Base-by-base conservation (phyloP, 2,113 vertebrate species). In the Meles meles region DNA sequence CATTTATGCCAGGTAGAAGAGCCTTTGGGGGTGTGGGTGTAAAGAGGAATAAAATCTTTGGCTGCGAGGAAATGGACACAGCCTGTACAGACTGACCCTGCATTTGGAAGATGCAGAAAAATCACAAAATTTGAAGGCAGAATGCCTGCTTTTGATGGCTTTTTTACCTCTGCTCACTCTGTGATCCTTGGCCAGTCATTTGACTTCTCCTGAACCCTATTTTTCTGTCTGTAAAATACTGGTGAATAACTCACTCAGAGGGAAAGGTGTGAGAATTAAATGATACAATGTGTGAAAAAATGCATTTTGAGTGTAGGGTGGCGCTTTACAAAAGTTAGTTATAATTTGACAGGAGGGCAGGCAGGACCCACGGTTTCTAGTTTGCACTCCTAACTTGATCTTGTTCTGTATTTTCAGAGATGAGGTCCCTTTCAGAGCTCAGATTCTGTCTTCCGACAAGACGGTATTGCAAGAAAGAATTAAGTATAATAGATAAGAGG, bases 191-290 rank as follows among this genome's bases (percentile, higher is more conserved):
- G 25, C 12, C 6, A 76, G 39, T 83, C 85, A 67, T 34, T 91
- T 93, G 39, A 76, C 23, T 90, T 80, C 4, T 27, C 20, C 59
- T 71, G 42, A 61, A 49, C 3, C 23, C 27, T 44, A 6, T 52
- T 85, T 93, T 61, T 29, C 77, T 88, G 27, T 31, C 39, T 83
- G 61, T 57, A 67, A 88, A 69, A 65, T 42, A 65, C 13, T 80
- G 71, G 31, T 37, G 57, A 83, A 95, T 29, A 88, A 89, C 42
- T 55, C 85, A 88, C 14, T 83, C 82, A 42, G 3, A 88, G n/a
- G 11, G 5, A 6, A 55, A 89, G 23, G 8, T 49, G 5, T 49
- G 34, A 89, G 21, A 65, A 13, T 85, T 85, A 59, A 84, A 67
- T 86, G 31, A 57, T 18, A 57, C 8, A 55, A n/a, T 23, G 1